A percentile compares a stretch with the other conserved stretches of the same genome.
phyloP scores from a whole-genome alignment of 2,797 vertebrate species.

The Rhyacichthys aspro region DNA sequence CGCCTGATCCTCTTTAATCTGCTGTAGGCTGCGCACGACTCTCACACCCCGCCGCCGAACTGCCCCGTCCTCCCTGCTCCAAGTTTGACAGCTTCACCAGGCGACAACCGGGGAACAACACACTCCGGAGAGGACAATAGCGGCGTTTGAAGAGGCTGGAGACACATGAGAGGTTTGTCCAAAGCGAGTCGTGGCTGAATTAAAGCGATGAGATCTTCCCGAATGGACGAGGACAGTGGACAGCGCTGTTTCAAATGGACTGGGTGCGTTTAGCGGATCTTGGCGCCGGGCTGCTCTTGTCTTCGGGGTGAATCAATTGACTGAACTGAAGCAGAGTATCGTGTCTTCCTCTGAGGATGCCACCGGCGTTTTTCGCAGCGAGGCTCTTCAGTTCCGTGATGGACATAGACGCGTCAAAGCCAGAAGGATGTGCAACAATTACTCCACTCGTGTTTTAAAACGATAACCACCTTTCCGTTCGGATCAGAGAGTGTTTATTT shows the following conservation, averaged over 20 bases:
- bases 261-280: background rate
- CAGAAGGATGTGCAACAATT: constrained; percentile 6
- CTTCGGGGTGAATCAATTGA: background rate
- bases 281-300: background rate
- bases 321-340: background rate
- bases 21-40: constrained; percentile 27
- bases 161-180: background rate
- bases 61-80: background rate
- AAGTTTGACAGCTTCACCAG: constrained; percentile 29
- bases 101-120: background rate
- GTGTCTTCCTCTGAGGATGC: background rate
- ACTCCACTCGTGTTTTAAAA: background rate
- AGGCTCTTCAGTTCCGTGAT: constrained; percentile 14
- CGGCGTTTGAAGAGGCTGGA: background rate
- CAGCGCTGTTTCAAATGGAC: background rate
- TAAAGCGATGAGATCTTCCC: background rate
- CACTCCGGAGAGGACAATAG: background rate
- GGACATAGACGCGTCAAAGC: constrained; percentile 37
- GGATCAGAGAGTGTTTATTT: background rate
- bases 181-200: no score
- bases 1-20: constrained; percentile 46
- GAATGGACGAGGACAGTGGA: background rate
- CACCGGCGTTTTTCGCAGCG: constrained; percentile 2
- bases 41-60: background rate
- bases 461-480: background rate